Base-by-base conservation (phyloP, 2,113 vertebrate species). In the Stegastes partitus region DNA sequence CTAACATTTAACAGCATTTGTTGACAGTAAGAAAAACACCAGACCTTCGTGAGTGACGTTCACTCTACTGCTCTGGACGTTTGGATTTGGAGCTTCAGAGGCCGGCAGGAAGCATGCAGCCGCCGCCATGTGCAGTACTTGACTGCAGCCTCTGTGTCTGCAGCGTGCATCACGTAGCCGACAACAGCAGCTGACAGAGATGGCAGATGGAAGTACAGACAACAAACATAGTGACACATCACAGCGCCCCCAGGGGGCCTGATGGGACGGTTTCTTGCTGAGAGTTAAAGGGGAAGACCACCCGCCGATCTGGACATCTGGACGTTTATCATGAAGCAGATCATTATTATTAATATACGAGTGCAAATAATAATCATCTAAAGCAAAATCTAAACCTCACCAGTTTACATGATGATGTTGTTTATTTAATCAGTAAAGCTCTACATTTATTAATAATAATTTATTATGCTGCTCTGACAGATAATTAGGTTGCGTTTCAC, bases 191-290 rank as follows among this genome's bases (percentile, higher is more conserved):
- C 55, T 64, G 21, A 77, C 34, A 69, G 2, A 49, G 22, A 42
- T 51, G 44, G 22, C 34, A 0, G 1, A 49, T 28, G 69, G 28
- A 21, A 71, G 23, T n/a, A 39, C 28, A 71, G 12, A 42, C 39
- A 58, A 75, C 22, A 22, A 76, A 80, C 44, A 82, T 8, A 2
- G 39, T 59, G 10, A 65, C 56, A 26, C 11, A 75, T 54, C n/a
- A 81, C 31, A 76, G 50, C 61, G 68, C 25, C 4, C 25, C 54
- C 74, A 56, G 59, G 25, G 68, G 64, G 53, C 59, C 61, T 84
- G 65, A 37, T 47, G 39, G 28, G 58, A 68, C 65, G 37, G 42
- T 57, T 39, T 15, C 57, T 70, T 56, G 39, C 58, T 56, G 26
- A 49, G 50, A 78, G 26, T 55, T 63, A 63, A 23, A 69, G 7